These are phyloP conservation scores for Drosophila paulistorum DNA, from an alignment of 1,140 invertebrate species.

Conservation along the genomic window DNA sequence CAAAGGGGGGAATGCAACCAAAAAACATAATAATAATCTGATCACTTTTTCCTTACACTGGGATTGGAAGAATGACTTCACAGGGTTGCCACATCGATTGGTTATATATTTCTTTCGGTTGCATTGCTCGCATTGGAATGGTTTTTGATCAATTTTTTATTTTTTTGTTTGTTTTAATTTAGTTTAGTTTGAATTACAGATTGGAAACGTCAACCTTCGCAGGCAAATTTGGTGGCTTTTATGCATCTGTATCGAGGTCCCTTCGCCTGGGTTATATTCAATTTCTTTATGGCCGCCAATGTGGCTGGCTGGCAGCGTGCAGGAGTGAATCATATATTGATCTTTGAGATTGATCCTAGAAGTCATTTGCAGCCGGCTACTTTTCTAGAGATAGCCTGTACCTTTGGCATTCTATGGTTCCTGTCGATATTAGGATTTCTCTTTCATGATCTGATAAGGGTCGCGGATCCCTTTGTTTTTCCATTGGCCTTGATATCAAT, in stretches of 20 bases:
- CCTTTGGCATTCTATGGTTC: slow-evolving; percentile 88
- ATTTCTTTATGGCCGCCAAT: slow-evolving; percentile 90
- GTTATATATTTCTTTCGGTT: not conserved
- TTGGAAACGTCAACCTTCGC: slow-evolving; percentile 46
- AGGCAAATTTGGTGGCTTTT: slow-evolving; percentile 27
- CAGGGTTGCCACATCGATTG: no score
- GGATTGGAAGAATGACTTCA: no score
- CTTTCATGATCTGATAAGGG: slow-evolving; percentile 85
- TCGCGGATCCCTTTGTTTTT: slow-evolving; percentile 85
- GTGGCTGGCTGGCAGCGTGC: slow-evolving; percentile 89
- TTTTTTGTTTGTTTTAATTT: slow-evolving; percentile 79
- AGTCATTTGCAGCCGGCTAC: slow-evolving; percentile 88
- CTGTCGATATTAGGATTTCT: slow-evolving; percentile 83
- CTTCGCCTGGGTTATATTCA: slow-evolving; percentile 87
- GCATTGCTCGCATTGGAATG: not conserved
- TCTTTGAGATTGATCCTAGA: slow-evolving; percentile 91
- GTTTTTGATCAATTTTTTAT: slow-evolving; percentile 41
- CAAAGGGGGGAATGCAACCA: not conserved
- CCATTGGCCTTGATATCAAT: slow-evolving; percentile 86
- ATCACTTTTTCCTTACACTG: no score
- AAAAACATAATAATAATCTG: no score
- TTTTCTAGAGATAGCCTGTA: slow-evolving; percentile 88
- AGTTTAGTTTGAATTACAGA: slow-evolving; percentile 60
- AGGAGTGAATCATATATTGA: slow-evolving; percentile 91
- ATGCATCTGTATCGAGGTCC: slow-evolving; percentile 87